Conservation (phyloP, 2,113 vertebrate genomes). For the Stercorarius parasiticus region DNA sequence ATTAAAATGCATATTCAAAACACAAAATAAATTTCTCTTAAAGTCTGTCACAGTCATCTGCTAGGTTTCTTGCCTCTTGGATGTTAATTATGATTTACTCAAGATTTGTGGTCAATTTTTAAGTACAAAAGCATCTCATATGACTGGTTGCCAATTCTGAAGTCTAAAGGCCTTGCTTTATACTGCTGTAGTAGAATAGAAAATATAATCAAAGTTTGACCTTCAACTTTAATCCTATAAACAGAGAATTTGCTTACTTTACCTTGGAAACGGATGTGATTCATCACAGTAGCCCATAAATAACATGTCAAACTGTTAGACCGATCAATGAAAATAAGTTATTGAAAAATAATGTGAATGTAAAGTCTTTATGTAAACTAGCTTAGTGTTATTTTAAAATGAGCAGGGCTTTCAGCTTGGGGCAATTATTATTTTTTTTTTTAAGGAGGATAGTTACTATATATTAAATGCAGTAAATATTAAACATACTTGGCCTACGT, state of each 20-base stretch:
- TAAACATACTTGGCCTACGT: not conserved
- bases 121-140: slow-evolving; percentile 52
- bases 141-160: slow-evolving; percentile 50
- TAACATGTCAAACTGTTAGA: slow-evolving; percentile 73
- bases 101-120: slow-evolving; percentile 67
- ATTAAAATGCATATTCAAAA: not conserved
- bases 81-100: slow-evolving; percentile 29
- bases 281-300: slow-evolving; percentile 77
- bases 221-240: slow-evolving; percentile 77
- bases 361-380: slow-evolving; percentile 65
- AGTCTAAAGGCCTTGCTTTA: slow-evolving; percentile 67
- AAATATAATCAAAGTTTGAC: slow-evolving; percentile 75
- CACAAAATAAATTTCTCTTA: slow-evolving; percentile 14
- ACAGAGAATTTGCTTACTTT: slow-evolving; percentile 77
- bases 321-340: slow-evolving; percentile 77
- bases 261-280: slow-evolving; percentile 75
- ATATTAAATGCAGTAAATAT: not conserved
- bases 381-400: slow-evolving; percentile 62
- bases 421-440: not conserved
- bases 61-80: not conserved
- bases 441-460: not conserved
- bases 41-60: not conserved
- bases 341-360: slow-evolving; percentile 78
- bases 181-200: slow-evolving; percentile 61
- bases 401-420: not conserved